phyloP scores from a whole-genome alignment of 2,113 vertebrate genomes.

The Clarias magur region DNA sequence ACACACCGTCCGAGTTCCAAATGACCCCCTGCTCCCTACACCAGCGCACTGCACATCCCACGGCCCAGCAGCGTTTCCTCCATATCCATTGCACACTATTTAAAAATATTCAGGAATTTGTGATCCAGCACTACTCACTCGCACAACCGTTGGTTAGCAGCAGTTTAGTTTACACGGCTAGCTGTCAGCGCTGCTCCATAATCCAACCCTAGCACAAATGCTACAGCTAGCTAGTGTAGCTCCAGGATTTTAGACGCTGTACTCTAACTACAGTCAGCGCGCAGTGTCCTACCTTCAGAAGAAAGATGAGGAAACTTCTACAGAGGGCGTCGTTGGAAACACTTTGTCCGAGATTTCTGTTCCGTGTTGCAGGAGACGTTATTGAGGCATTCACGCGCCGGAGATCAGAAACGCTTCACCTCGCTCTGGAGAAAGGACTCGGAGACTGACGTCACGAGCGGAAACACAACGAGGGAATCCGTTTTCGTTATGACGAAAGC shows the following conservation, averaged over 20 bases:
- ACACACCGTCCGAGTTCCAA: neutral
- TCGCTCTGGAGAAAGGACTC: constrained; percentile 5
- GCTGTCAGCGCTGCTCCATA: constrained; percentile 36
- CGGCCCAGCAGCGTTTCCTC: neutral
- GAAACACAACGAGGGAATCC: constrained; percentile 12
- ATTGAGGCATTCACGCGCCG: neutral
- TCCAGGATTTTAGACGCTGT: constrained; percentile 11
- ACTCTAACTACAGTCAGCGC: neutral
- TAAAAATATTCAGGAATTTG: neutral
- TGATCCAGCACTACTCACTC: neutral
- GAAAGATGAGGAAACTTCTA: constrained; percentile 7
- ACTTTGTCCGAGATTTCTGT: neutral
- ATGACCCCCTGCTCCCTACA: neutral
- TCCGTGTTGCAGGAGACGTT: neutral
- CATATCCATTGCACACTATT: neutral
- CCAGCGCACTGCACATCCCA: neutral
- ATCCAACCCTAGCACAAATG: constrained; percentile 47
- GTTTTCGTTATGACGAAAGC: constrained; percentile 3
- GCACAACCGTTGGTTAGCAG: constrained; percentile 28
- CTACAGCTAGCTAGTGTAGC: constrained; percentile 20
- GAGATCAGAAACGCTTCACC: neutral
- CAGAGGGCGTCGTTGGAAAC: neutral
- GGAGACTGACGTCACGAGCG: constrained; percentile 39
- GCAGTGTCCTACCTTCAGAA: constrained; percentile 48
- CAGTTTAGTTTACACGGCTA: constrained; percentile 9